phyloP scores from a whole-genome alignment of 2,888 invertebrate species.

The Halictus quadricinctus region DNA sequence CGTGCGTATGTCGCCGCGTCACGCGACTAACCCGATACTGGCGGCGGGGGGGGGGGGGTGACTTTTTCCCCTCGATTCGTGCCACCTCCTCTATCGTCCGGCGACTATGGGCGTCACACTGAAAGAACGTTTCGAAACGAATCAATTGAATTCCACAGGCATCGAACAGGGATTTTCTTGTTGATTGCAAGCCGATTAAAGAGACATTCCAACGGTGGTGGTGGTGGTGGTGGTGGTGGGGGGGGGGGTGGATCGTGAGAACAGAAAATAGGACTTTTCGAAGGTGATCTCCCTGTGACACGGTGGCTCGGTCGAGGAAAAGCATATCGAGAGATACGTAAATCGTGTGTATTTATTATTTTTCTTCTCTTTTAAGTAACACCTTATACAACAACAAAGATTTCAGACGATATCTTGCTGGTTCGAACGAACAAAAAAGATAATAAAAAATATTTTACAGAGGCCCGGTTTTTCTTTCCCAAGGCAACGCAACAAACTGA shows the following conservation, averaged over 20 bases:
- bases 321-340: constrained; percentile 32
- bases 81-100: too few relatives aligned
- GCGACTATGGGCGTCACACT: too few relatives aligned
- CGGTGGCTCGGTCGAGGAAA: constrained; percentile 30
- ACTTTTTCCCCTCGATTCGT: too few relatives aligned
- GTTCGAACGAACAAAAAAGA: constrained; percentile 20
- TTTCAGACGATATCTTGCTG: constrained; percentile 41
- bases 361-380: constrained; percentile 51
- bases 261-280: background rate
- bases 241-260: background rate
- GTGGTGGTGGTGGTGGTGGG: too few relatives aligned
- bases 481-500: background rate
- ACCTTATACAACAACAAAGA: constrained; percentile 65
- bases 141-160: too few relatives aligned
- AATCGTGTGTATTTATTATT: constrained; percentile 64
- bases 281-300: background rate
- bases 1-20: too few relatives aligned
- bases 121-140: background rate
- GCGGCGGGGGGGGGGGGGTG: too few relatives aligned
- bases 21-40: too few relatives aligned
- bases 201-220: background rate
- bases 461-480: too few relatives aligned
- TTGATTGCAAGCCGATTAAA: too few relatives aligned
- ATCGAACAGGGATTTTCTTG: too few relatives aligned
- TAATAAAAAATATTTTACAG: background rate